Percentiles rank a stretch among this genome's conserved stretches.
Evolutionary conservation across 2,113 vertebrate genomes (phyloP).

Genomic region (Pangasianodon hypophthalmus): DNA sequence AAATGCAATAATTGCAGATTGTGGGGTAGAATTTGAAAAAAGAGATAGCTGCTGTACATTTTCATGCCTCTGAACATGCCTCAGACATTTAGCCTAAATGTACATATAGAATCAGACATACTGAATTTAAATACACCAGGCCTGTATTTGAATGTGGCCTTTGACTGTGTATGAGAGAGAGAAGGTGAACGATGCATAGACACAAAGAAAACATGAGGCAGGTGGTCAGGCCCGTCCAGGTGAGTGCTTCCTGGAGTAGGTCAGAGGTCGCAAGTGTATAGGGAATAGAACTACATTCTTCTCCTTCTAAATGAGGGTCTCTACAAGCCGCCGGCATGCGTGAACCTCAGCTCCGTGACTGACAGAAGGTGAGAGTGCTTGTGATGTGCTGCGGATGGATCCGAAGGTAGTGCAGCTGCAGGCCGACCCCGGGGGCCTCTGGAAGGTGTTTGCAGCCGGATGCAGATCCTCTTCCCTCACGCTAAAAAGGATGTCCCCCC

Average conservation of each 20-base stretch:
- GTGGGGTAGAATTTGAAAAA: background rate
- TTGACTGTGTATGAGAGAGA: background rate
- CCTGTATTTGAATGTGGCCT: background rate
- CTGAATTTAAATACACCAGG: background rate
- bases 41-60: background rate
- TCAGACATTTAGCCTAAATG: background rate
- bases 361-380: constrained; percentile 56
- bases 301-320: constrained; percentile 43
- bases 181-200: background rate
- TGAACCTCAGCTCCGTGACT: constrained; percentile 28
- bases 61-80: background rate
- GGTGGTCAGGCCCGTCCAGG: constrained; percentile 59
- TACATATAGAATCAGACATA: background rate
- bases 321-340: constrained; percentile 7
- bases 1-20: background rate
- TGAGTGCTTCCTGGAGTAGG: constrained; percentile 56
- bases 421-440: constrained; percentile 33
- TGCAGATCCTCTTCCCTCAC: constrained; percentile 26
- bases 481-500: constrained; percentile 34
- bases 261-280: constrained; percentile 54
- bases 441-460: constrained; percentile 43
- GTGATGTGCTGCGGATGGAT: constrained; percentile 43
- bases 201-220: constrained; percentile 51
- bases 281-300: constrained; percentile 28
- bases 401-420: constrained; percentile 43